Evolutionary conservation across 2,797 vertebrate genomes (phyloP), one percentile per base, ranked within the genome.

Genomic region (Acipenser transmontanus): DNA sequence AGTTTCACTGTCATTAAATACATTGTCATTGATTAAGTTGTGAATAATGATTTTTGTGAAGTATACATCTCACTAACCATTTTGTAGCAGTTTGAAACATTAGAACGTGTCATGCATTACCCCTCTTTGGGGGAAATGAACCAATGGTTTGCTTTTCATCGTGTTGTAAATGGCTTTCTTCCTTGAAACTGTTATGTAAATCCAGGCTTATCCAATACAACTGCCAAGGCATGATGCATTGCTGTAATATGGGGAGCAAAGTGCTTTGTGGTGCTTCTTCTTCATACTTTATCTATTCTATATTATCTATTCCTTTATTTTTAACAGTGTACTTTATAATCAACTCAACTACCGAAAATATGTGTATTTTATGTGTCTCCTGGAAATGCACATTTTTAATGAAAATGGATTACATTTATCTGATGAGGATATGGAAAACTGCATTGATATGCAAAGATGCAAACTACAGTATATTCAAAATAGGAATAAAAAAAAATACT

Each of bases 91-190:
- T 75, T 66, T 74, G 82, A 79, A 85, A 87, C 65, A 67, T 70
- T 77, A 86, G 81, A 76, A 64, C 65, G 14, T 59, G 59, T 69
- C 54, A 48, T 62, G 65, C 70, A 66, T 66, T 60, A 72, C 67
- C 65, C 47, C n/a, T 51, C 66, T 71, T 76, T 47, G 51, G 61
- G 72, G 72, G 47, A 71, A 69, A 71, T 77, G 71, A 73, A 74
- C 72, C 68, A 76, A 76, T 79, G 84, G 73, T 80, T 84, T 86
- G 80, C 72, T 84, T 72, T 84, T 85, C 84, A 82, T 84, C 70
- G 78, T 61, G 68, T 75, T 86, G 78, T 80, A 78, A 86, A 82
- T 75, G 76, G 69, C 73, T 80, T 75, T 79, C 69, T 81, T 67
- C 75, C 61, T 56, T 69, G 51, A 69, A 75, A 68, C 66, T 14